Evolutionary conservation across 2,888 invertebrate genomes (phyloP).

Genomic region (Drosophila atroscutellata): DNA sequence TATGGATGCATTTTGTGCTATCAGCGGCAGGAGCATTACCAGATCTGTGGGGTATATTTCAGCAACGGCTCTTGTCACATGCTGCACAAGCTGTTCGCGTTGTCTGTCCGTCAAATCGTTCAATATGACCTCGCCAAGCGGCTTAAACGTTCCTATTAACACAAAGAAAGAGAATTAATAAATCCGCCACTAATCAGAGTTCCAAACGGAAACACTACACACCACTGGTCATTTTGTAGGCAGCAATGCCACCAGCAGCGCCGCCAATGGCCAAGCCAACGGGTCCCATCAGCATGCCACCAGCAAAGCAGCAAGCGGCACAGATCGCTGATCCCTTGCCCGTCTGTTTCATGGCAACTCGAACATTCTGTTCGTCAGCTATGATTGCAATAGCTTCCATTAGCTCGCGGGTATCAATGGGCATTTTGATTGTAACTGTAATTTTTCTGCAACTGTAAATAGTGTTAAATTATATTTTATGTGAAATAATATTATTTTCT

Average conservation of each 20-base stretch:
- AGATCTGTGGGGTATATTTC: constrained; percentile 81
- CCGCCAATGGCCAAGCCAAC: constrained; percentile 83
- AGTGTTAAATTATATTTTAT: not conserved
- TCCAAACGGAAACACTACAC: constrained; percentile 14
- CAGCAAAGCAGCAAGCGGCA: constrained; percentile 81
- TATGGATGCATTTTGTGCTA: constrained; percentile 76
- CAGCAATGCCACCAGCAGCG: constrained; percentile 81
- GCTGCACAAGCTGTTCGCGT: constrained; percentile 76
- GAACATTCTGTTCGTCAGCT: constrained; percentile 82
- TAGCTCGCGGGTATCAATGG: constrained; percentile 82
- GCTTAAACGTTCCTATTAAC: constrained; percentile 79
- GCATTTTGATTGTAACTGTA: constrained; percentile 69
- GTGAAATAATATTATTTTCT: not conserved
- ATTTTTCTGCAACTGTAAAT: not conserved
- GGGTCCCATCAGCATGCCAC: constrained; percentile 83
- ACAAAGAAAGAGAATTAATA: not conserved
- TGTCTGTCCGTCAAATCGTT: constrained; percentile 82
- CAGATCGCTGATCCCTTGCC: constrained; percentile 82
- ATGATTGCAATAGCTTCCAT: constrained; percentile 82
- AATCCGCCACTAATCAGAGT: not conserved
- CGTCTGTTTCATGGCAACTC: constrained; percentile 80
- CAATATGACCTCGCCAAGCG: constrained; percentile 82
- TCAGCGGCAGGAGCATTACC: constrained; percentile 78
- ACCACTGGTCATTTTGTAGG: constrained; percentile 82
- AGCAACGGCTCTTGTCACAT: constrained; percentile 77